Percentiles rank a stretch among this genome's conserved stretches.
Conservation (phyloP, 2,113 vertebrate species). For the Cephalopholis sonnerati region DNA sequence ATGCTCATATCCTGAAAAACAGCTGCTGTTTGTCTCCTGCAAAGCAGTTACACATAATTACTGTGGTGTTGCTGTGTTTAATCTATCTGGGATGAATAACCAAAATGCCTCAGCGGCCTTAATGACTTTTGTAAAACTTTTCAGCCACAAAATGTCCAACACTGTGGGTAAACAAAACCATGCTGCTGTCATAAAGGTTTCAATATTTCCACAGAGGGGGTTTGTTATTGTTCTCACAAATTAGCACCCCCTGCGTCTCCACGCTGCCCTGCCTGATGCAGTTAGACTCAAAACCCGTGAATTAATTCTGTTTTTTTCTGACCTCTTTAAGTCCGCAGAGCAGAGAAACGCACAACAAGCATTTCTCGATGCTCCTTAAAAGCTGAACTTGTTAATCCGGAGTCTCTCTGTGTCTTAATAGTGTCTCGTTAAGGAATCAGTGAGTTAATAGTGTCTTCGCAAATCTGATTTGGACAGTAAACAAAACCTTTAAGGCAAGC, state of each 20-base stretch:
- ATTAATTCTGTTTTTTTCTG: constrained; percentile 37
- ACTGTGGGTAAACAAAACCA: neutral
- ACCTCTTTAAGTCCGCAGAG: constrained; percentile 33
- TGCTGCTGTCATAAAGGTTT: neutral
- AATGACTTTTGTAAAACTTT: neutral
- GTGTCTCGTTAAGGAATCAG: constrained; percentile 79
- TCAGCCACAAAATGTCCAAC: neutral
- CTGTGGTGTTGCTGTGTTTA: neutral
- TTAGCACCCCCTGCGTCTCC: constrained; percentile 13
- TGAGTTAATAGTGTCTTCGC: constrained; percentile 68
- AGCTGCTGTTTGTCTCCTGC: neutral
- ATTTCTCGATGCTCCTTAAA: constrained; percentile 76
- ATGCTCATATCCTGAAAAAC: neutral
- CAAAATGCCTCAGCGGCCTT: neutral
- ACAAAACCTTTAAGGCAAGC: constrained; percentile 62
- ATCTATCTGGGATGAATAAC: neutral
- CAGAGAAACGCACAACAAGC: constrained; percentile 75
- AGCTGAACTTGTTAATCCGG: constrained; percentile 79
- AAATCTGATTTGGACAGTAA: constrained; percentile 74
- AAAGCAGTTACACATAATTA: neutral
- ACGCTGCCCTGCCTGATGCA: constrained; percentile 9
- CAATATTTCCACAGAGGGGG: neutral
- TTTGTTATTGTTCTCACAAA: constrained; percentile 35
- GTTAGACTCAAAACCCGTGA: constrained; percentile 55
- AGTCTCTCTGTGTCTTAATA: constrained; percentile 72